Evolutionary conservation across 1,140 invertebrate species (phyloP), one percentile per base, ranked within the genome.

Genomic region (Bombus affinis): DNA sequence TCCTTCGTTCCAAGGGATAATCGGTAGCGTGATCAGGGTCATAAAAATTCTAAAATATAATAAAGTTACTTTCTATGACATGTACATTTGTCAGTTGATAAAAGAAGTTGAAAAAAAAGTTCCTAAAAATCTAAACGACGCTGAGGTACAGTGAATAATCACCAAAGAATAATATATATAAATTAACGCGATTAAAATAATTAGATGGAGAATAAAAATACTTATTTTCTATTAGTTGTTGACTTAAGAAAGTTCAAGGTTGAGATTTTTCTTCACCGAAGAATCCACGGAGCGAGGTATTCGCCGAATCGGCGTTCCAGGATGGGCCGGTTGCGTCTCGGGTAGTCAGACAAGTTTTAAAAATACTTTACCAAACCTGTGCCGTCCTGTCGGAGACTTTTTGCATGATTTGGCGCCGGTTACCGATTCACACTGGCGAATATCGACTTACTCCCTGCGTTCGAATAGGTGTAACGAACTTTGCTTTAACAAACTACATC

Each of bases 321-420:
- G 72, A 78, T 85, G 76, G 81, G 77, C 62, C 72, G 47, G 47
- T 53, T 53, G 47, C 18, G 47, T 53, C 80, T 2, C 83, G 83
- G 62, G 84, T 70, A 81, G 85, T 81, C 83, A 81, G 83, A 87
- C 90, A 86, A 90, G 90, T 91, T 91, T 92, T 91, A 92, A 91
- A 91, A 91, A 92, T 92, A 92, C 89, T 87, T 90, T 81, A 68
- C 75, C 81, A 77, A 86, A 87, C 86, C 85, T 86, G 74, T 66
- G 83, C 79, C 83, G 86, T 70, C 80, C 73, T 80, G 85, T 82
- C 81, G 74, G 81, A 65, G 78, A 73, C 76, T 88, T 90, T 90
- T 90, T 91, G 83, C 84, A 76, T 86, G 89, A 89, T 92, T 91
- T 88, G 88, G 90, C 86, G 88, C 91, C 89, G 85, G 89, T 89